Conservation (phyloP, 1,140 invertebrate species). For the Drosophila bocqueti region DNA sequence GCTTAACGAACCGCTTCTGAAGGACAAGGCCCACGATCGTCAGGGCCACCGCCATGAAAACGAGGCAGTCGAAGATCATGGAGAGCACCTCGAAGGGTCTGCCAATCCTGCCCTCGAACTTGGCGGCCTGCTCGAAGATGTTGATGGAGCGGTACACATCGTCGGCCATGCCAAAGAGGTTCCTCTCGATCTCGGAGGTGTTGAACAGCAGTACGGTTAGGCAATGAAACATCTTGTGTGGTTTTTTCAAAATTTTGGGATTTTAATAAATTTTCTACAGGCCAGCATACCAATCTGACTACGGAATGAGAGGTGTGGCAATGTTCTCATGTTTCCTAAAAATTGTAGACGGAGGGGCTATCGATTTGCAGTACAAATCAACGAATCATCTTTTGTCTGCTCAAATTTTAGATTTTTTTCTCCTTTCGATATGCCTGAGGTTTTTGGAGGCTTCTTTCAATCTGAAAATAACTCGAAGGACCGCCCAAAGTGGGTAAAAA, state of each 20-base stretch:
- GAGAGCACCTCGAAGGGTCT: constrained; percentile 14
- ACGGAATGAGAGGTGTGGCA: neutral
- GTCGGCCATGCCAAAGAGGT: constrained; percentile 55
- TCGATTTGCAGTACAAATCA: too few relatives aligned
- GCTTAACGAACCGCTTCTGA: constrained; percentile 7
- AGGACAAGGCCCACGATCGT: constrained; percentile 8
- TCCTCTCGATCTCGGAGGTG: constrained; percentile 24
- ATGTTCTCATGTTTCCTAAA: neutral
- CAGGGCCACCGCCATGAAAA: constrained; percentile 34
- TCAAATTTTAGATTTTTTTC: too few relatives aligned
- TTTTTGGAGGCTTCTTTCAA: neutral
- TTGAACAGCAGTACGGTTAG: constrained; percentile 11
- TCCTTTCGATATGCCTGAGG: too few relatives aligned
- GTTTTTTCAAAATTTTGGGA: constrained; percentile 20
- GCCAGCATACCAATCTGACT: constrained; percentile 1
- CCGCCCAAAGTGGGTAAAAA: neutral
- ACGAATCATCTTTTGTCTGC: too few relatives aligned
- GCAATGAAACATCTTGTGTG: constrained; percentile 23
- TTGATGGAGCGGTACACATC: constrained; percentile 34
- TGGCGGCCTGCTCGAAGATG: constrained; percentile 13
- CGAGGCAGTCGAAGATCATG: constrained; percentile 19
- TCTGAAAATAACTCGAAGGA: too few relatives aligned
- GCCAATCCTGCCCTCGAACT: constrained; percentile 27
- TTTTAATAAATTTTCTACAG: neutral
- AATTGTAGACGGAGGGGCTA: too few relatives aligned